Base-by-base conservation (phyloP, 2,888 invertebrate species). In the Acrobasis repandana region DNA sequence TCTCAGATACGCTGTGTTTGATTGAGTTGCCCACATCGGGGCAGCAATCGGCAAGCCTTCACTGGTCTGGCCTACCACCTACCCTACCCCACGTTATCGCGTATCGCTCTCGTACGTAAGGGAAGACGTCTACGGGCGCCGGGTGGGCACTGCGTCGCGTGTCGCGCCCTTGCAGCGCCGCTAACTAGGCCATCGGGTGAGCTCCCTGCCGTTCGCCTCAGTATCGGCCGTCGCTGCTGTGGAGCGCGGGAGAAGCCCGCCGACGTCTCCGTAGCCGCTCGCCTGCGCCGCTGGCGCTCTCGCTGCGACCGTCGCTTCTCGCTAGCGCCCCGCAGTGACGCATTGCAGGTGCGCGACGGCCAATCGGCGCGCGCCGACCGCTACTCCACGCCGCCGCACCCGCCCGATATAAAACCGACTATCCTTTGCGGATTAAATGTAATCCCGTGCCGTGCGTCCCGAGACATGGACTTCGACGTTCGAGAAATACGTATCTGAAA, bases 271-370 rank as follows among this genome's bases (percentile, higher is more conserved):
- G 64, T 65, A 65, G 64, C 66, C 66, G 68, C 74, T 72, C 72
- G 72, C 67, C 63, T 58, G 69, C 67, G 65, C 69, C 71, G 63
- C 71, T 65, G 65, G 68, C 71, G 63, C 71, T 65, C 67, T 64
- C 64, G 69, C 66, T 65, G 65, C 63, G 67, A 58, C 66, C 73
- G 77, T 80, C 86, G 85, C 85, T 86, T 84, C 76, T 76, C 78
- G 79, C 81, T 74, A 78, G 66, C 77, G 75, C 73, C 86, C 88
- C 90, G 90, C 91, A 89, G 87, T 96, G 96, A 95, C 96, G 96
- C 95, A 96, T 95, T 96, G 96, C 96, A 95, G 96, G 96, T 96
- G 95, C 94, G 94, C 94, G 93, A 86, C 93, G 93, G 93, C 96
- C 96, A 96, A 96, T 96, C 94, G 93, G 93, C 93, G 93, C 93